These are phyloP conservation scores for Pantherophis alleghaniensis DNA, from an alignment of 2,797 vertebrate genomes.

Conservation along the genomic window DNA sequence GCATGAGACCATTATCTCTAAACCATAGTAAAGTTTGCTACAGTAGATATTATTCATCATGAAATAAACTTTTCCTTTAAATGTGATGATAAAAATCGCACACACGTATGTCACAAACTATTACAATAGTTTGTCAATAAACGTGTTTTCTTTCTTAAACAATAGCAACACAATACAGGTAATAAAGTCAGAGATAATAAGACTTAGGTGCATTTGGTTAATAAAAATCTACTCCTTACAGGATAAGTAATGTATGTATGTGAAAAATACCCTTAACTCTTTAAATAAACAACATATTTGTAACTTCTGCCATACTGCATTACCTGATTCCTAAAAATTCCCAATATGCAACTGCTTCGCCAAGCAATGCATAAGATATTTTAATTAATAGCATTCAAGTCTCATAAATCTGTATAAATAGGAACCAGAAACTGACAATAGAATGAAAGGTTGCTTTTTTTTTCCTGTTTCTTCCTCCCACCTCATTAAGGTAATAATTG, in stretches of 20 bases:
- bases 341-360: constrained; percentile 16
- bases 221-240: not conserved
- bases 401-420: constrained; percentile 49
- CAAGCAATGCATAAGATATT: not conserved
- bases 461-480: constrained; percentile 16
- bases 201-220: constrained; percentile 19
- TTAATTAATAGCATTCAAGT: constrained; percentile 35
- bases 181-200: constrained; percentile 1
- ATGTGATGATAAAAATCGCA: not conserved
- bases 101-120: not conserved
- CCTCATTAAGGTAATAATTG: constrained; percentile 53
- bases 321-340: constrained; percentile 22
- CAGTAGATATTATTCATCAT: not conserved
- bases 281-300: constrained; percentile 23
- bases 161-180: constrained; percentile 26
- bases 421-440: constrained; percentile 43
- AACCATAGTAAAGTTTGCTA: not conserved
- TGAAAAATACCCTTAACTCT: constrained; percentile 13
- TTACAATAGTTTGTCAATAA: constrained; percentile 1
- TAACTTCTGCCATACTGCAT: constrained; percentile 1
- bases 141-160: constrained; percentile 13
- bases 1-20: not conserved
- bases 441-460: constrained; percentile 35
- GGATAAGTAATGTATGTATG: constrained; percentile 14
- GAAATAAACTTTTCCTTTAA: not conserved